Evolutionary conservation across 2,113 vertebrate species (phyloP), one percentile per base, ranked within the genome.

Genomic region (Calidris pygmaea): DNA sequence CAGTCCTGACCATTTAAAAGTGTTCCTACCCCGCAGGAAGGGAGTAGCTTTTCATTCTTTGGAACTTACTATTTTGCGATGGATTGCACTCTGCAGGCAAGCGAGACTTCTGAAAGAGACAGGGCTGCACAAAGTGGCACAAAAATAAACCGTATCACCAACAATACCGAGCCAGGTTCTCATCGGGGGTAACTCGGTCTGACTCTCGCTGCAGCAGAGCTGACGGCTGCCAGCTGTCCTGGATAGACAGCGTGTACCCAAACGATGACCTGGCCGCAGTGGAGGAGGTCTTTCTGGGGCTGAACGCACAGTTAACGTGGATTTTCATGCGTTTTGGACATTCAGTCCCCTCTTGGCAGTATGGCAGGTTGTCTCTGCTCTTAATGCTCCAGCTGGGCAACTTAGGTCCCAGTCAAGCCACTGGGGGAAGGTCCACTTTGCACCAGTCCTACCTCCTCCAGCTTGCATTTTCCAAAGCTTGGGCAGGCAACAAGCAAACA

Each of bases 31-130:
- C 90, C 1, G 32, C 87, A 87, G 94, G 92, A 95, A 97, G 81
- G 94, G 95, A 93, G 91, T 85, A 90, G 89, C 86, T 93, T 96
- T 95, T 95, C 91, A 82, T 92, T 95, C 86, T 94, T 87, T 72
- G 71, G 87, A 95, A 95, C 89, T 91, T 81, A 95, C 80, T 95
- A 85, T 95, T 95, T 93, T 79, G 93, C 26, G 3, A 73, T 59
- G 63, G 94, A 82, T 87, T 58, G 87, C 91, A 92, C 92, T 95
- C 96, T 73, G 92, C 92, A 92, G 96, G 92, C 90, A 92, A 78
- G 80, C 11, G 3, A 77, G 74, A 76, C 70, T 93, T 96, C 94
- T 95, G 84, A 92, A 78, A 96, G 71, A 85, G 89, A 68, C 48
- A 79, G 70, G 37, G 80, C 76, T 93, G 77, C 80, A 95, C 94